Evolutionary conservation across 2,113 vertebrate species (phyloP).

Genomic region (Archilochus colubris): DNA sequence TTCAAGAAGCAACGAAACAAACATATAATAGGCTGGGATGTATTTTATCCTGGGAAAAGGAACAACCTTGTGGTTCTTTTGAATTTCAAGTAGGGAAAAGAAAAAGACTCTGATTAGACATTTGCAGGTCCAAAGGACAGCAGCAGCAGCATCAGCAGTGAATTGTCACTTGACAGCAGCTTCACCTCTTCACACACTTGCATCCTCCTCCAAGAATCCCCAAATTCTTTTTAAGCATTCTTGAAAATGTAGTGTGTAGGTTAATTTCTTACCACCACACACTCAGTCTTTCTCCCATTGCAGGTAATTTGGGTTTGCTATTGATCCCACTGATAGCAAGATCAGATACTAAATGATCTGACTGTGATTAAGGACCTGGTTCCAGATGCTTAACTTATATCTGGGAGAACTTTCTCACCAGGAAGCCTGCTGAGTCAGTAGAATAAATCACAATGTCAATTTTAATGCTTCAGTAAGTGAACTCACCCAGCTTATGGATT

Average conservation of each 20-base stretch:
- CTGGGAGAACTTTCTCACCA: not conserved
- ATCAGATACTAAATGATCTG: not conserved
- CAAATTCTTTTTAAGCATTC: not conserved
- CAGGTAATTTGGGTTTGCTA: not conserved
- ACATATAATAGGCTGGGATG: not conserved
- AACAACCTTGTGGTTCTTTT: not conserved
- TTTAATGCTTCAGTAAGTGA: conserved; percentile 28
- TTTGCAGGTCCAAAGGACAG: not conserved
- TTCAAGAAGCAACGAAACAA: not conserved
- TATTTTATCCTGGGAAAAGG: not conserved
- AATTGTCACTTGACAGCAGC: conserved; percentile 24
- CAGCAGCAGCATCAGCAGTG: not conserved
- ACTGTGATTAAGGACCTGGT: not conserved
- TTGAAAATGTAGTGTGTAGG: not conserved
- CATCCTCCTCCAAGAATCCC: not conserved
- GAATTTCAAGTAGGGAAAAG: not conserved
- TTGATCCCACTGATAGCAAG: not conserved
- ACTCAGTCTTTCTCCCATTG: not conserved
- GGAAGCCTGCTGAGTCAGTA: conserved; percentile 17
- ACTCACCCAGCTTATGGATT: not conserved
- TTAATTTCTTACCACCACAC: not conserved
- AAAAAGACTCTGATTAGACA: not conserved
- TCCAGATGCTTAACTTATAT: not conserved
- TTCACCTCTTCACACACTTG: not conserved
- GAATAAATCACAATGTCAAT: conserved; percentile 33